Base-by-base conservation (phyloP, 2,888 invertebrate genomes). In the Omphaloscelis lunosa region DNA sequence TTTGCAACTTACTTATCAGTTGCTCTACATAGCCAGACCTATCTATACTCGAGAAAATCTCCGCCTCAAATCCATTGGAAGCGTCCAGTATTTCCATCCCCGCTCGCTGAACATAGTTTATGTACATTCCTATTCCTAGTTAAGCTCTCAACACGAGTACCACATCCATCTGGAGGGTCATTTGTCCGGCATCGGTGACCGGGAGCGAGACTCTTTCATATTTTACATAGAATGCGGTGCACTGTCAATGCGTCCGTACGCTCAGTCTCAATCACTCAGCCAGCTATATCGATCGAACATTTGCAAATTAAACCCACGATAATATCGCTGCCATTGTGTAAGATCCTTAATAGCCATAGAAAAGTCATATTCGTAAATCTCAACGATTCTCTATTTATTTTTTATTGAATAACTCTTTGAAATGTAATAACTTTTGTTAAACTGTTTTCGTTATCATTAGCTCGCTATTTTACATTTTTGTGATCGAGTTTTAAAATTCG, bases 201-300 rank as follows among this genome's bases (percentile, higher is more conserved):
- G 80, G 91, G 88, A 93, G 93, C 91, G 90, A 91, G 92, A 80
- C 89, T 91, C 94, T 93, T 95, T 96, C 95, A 96, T 96, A 96
- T 96, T 96, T 96, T 95, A 96, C 96, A 96, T 96, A 96, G 95
- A 96, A 96, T 96, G 95, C 94, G 89, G 90, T 84, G 93, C 91
- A 89, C 94, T 94, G 95, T 95, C 95, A 94, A 94, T 95, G 93
- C 92, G 84, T 86, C 87, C 89, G 89, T 91, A 90, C 90, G 90
- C 92, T 93, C 93, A 91, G 93, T 92, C 95, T 95, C 95, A 95
- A 96, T 96, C 96, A 96, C 95, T 96, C 95, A 93, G 89, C 86
- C 85, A 85, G 86, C 90, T 90, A 89, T 90, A 93, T 93, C 93
- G 92, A 92, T 92, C 91, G 92, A 91, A 89, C 92, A 93, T 95